phyloP scores from a whole-genome alignment of 2,113 vertebrate species.

The Astatoreochromis straeleni region DNA sequence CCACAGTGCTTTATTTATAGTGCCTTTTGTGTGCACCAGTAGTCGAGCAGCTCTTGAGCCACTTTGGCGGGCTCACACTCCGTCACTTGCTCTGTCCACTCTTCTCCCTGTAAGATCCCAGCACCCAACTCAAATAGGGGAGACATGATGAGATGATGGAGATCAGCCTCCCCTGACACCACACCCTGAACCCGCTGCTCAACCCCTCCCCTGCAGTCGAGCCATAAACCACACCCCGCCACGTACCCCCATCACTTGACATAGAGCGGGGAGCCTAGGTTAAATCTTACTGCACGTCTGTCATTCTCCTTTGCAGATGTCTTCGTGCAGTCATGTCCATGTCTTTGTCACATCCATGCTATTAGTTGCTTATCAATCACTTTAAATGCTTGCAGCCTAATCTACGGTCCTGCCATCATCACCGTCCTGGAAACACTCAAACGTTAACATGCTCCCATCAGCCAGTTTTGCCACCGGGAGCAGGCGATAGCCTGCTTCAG shows the following conservation, averaged over 20 bases:
- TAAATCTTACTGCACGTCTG: neutral
- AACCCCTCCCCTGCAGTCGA: neutral
- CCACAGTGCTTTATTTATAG: neutral
- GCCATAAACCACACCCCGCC: neutral
- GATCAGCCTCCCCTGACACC: neutral
- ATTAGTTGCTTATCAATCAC: neutral
- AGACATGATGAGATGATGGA: neutral
- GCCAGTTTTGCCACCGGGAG: neutral
- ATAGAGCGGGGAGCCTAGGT: neutral
- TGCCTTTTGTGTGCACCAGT: neutral
- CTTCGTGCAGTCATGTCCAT: neutral
- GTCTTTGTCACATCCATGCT: neutral
- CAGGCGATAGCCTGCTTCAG: neutral
- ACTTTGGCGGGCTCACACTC: neutral
- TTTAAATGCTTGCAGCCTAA: neutral
- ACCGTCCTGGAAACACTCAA: neutral
- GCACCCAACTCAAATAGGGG: neutral
- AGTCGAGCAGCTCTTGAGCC: neutral
- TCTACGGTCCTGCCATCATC: neutral
- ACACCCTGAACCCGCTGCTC: neutral
- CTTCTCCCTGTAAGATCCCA: neutral
- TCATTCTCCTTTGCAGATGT: neutral
- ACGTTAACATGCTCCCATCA: fast-evolving
- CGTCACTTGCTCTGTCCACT: neutral
- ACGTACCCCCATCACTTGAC: neutral